Base-by-base conservation (phyloP, 2,113 vertebrate genomes). In the Synchiropus splendidus region DNA sequence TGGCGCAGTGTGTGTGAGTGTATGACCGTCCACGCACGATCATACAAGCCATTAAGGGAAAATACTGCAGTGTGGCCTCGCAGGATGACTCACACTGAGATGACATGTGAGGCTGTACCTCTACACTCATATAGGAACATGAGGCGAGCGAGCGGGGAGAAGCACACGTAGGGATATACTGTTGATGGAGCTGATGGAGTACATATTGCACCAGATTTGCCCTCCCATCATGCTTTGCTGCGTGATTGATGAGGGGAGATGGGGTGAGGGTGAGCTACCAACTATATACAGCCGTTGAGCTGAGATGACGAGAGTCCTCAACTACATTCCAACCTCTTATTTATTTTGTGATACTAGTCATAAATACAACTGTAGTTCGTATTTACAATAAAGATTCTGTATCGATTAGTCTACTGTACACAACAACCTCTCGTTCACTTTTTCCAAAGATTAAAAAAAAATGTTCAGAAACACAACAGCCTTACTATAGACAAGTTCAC, bases 201-300 rank as follows among this genome's bases (percentile, higher is more conserved):
- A 52, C 50, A 45, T 45, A n/a, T n/a, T n/a, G n/a, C n/a, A n/a
- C n/a, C 33, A 39, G 49, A 48, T 27, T 34, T 14, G 31, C 53
- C 48, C 57, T 74, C 70, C 75, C 75, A 68, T 67, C 36, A 60
- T 48, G 72, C 75, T 46, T 54, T 74, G 72, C 59, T 6, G 61
- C n/a, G 16, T 71, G 66, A 76, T 48, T 55, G 66, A 78, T 75
- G 67, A 51, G 8, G 8, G 21, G 21, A 27, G 21, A 27, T 4
- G 21, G 4, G 21, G 8, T 27, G 4, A 27, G 21, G 21, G 21
- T 27, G 4, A 4, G 8, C 21, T 27, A 4, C 21, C 21, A 27
- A 27, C 21, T 27, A 27, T 27, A 27, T 27, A 27, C 21, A 27
- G 4, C 4, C 21, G 21, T 27, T 27, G 21, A 27, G 4, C 21